Evolutionary conservation across 2,888 invertebrate species (phyloP).

Genomic region (Nysson spinosus): DNA sequence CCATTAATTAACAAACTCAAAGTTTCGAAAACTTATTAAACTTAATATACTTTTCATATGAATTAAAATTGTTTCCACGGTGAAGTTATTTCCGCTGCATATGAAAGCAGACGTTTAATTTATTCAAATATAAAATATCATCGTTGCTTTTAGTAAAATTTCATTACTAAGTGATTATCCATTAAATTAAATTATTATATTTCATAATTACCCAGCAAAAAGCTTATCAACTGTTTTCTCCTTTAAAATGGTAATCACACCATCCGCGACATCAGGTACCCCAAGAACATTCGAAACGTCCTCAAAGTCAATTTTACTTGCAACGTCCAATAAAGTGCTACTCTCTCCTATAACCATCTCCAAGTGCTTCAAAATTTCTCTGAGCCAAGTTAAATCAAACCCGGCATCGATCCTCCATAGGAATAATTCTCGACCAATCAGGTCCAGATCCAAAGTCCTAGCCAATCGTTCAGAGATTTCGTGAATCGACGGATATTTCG

Average conservation of each 20-base stretch:
- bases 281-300: conserved; percentile 73
- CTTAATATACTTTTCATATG: too few species aligned
- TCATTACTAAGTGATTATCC: too few species aligned
- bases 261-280: conserved; percentile 76
- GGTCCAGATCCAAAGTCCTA: conserved; percentile 60
- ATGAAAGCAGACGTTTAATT: too few species aligned
- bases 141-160: too few species aligned
- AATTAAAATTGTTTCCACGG: too few species aligned
- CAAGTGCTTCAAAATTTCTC: conserved; percentile 76
- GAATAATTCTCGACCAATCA: conserved; percentile 58
- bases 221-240: conserved; percentile 78
- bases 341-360: conserved; percentile 76
- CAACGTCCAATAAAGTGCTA: conserved; percentile 77
- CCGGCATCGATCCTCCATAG: conserved; percentile 77
- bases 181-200: too few species aligned
- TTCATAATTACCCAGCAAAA: conserved; percentile 76
- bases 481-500: conserved; percentile 58
- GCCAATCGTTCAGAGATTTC: conserved; percentile 63
- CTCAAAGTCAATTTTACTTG: conserved; percentile 77
- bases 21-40: too few species aligned
- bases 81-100: too few species aligned
- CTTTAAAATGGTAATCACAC: conserved; percentile 77
- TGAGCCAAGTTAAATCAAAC: conserved; percentile 79
- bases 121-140: too few species aligned
- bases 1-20: too few species aligned